Conservation (phyloP, 1,140 invertebrate genomes). For the Pseudomyrmex pallidus region DNA sequence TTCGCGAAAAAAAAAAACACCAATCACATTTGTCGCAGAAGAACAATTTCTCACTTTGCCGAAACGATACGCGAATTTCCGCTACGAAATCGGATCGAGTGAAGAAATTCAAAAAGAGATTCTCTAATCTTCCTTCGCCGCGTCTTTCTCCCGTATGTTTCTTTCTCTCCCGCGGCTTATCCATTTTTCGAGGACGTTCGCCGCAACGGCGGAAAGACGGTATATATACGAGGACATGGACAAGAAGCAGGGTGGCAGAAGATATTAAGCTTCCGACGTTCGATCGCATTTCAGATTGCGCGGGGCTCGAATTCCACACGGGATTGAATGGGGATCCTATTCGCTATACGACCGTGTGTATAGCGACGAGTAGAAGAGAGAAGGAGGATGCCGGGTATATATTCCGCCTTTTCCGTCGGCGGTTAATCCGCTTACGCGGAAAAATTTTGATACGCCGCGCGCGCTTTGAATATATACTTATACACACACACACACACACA, state of each 20-base stretch:
- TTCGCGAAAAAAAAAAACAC: background rate
- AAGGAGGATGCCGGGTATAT: slow-evolving; percentile 34
- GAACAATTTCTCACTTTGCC: no score
- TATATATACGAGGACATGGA: slow-evolving; percentile 13
- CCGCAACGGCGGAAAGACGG: slow-evolving; percentile 9
- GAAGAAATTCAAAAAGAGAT: background rate
- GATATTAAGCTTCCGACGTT: slow-evolving; percentile 74
- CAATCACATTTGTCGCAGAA: no score
- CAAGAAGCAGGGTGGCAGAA: slow-evolving; percentile 52
- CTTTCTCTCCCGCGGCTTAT: background rate
- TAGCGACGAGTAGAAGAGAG: background rate
- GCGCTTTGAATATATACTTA: slow-evolving; percentile 54
- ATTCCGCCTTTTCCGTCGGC: slow-evolving; percentile 67
- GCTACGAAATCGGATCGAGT: no score
- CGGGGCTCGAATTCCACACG: slow-evolving; percentile 72
- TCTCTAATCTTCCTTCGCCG: slow-evolving; percentile 13
- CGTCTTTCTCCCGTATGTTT: background rate
- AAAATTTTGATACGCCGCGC: slow-evolving; percentile 75
- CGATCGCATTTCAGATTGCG: slow-evolving; percentile 79
- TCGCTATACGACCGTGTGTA: slow-evolving; percentile 57
- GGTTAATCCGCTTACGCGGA: slow-evolving; percentile 78
- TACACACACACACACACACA: background rate
- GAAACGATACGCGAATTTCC: no score
- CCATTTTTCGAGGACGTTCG: slow-evolving; percentile 55
- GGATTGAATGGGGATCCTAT: slow-evolving; percentile 77